These are phyloP conservation scores for Gasterosteus aculeatus DNA, from an alignment of 2,113 vertebrate species.

Conservation along the genomic window DNA sequence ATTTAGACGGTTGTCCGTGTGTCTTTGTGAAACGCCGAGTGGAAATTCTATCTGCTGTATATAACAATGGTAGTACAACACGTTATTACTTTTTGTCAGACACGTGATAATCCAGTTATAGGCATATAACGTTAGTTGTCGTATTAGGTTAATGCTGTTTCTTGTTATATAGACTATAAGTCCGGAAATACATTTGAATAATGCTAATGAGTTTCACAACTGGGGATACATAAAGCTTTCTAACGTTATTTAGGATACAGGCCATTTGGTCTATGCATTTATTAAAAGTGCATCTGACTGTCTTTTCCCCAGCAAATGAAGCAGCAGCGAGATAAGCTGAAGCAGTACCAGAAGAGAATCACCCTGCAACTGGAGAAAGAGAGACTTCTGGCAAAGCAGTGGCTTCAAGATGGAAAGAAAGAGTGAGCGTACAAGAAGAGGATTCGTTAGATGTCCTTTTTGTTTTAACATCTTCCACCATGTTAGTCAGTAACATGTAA, in stretches of 20 bases:
- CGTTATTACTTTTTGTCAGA: no score
- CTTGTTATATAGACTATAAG: no score
- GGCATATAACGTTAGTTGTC: no score
- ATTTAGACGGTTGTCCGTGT: not conserved
- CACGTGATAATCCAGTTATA: no score
- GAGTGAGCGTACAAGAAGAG: conserved; percentile 81
- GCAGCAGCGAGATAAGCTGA: conserved; percentile 94
- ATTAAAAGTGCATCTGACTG: not conserved
- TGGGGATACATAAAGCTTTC: not conserved
- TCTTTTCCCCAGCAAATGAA: conserved; percentile 87
- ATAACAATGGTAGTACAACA: no score
- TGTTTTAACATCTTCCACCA: not conserved
- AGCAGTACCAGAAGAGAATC: conserved; percentile 90
- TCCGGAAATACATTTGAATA: no score
- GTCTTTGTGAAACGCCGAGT: no score
- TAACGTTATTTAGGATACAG: not conserved
- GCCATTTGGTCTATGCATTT: not conserved
- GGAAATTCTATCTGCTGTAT: no score
- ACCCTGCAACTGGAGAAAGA: conserved; percentile 85
- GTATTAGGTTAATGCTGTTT: no score
- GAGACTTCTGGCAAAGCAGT: conserved; percentile 85
- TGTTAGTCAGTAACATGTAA: not conserved
- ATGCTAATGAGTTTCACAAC: not conserved
- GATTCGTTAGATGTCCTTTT: no score
- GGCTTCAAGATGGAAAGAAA: conserved; percentile 88